Evolutionary conservation across 1,140 invertebrate species (phyloP), one percentile per base, ranked within the genome.

Genomic region (Neodiprion fabricii): DNA sequence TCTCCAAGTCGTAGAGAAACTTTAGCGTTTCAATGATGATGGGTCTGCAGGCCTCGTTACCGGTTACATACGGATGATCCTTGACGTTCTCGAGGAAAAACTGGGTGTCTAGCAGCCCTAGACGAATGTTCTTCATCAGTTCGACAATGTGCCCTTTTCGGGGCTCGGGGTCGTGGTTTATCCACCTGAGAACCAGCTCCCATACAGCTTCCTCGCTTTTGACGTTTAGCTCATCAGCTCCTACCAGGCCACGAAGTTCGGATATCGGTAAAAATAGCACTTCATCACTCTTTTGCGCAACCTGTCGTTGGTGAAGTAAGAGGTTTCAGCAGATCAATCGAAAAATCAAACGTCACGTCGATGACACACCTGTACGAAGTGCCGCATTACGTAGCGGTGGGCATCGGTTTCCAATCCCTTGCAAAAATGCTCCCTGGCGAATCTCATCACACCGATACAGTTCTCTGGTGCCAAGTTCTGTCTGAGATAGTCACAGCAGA

Each of bases 41-140:
- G 0, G 93, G 92, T 47, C 91, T 88, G 77, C 93, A 94, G 2
- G 87, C 87, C 9, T 92, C 91, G 76, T 91, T 92, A 1, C 90
- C 89, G 1, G 88, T 85, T 0, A 94, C 93, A 80, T 91, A 93
- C 9, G 87, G 90, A 84, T 91, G 91, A 73, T 91, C 91, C 76
- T 94, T 93, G 0, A 93, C 91, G 74, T 91, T 90, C 79, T 94
- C 92, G 28, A 94, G 85, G 80, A 95, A 94, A 80, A 92, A 95
- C 70, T 96, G 92, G 0, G 95, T 96, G 72, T 96, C 94, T 79
- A 98, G 89, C 1, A 98, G 88, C 7, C 96, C 96, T 2, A 97
- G 90, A 21, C 96, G 90, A 76, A 96, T 94, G 72, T 93, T 93
- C 61, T 91, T 91, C 91, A 98, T 93, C 0, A 98, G 85, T 48